Base-by-base conservation (phyloP, 2,113 vertebrate species). In the Grammomys dolichurus region DNA sequence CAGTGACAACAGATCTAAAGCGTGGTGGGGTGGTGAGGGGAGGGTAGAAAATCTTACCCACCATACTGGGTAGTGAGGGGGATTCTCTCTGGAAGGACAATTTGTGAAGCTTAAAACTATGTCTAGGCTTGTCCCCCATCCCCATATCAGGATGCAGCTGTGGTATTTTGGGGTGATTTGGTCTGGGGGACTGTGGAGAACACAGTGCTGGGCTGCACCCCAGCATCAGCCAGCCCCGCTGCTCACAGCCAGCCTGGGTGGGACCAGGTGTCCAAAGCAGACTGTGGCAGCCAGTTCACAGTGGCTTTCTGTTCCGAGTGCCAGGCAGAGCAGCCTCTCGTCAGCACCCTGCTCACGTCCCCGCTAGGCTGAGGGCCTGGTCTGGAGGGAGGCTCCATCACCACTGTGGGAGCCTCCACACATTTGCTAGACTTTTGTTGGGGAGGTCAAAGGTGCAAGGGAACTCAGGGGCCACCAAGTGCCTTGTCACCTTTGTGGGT, bases 261-360 rank as follows among this genome's bases (percentile, higher is more conserved):
- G 93, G 77, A 56, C 95, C 91, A 87, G 87, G 93, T 90, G 90
- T 84, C 69, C 69, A 3, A 1, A 51, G 80, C 93, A 13, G 81
- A 40, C 95, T 76, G 40, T 16, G 91, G 73, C 73, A 89, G 88
- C 92, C 81, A 73, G 78, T 75, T 91, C 95, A 96, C 97, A 96
- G 91, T 70, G 69, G 86, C 90, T 88, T 70, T 96, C 97, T 97
- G 97, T 97, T 94, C 89, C 5, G 3, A 56, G 82, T 46, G 51
- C 89, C 70, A 75, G 69, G 84, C 28, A 7, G 81, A n/a, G 91
- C 56, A 78, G 16, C 58, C 67, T 4, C 91, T 96, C 0, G 1
- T 97, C 85, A 56, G 88, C 90, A 96, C 24, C 93, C 97, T 92
- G 14, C 96, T 97, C 96, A 97, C 92, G 93, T 97, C 85, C 87